Base-by-base conservation (phyloP, 2,797 vertebrate species). In the Stomatorhinus walkeri region DNA sequence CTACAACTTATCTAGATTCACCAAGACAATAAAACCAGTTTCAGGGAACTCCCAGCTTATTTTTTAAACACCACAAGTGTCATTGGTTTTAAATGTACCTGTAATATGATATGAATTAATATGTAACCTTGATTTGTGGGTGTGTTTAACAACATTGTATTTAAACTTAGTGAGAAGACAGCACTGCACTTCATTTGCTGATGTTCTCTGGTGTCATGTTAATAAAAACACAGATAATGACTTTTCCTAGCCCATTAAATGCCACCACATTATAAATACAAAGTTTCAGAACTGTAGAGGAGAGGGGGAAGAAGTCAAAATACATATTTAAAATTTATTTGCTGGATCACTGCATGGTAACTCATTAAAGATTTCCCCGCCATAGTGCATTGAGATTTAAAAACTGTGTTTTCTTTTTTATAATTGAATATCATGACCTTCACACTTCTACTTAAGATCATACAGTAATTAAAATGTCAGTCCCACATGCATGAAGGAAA, bases 201-300 rank as follows among this genome's bases (percentile, higher is more conserved):
- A 7, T n/a, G 36, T 79, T 79, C 36, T 79, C 72, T 79, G 9
- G 5, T 79, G 14, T 19, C 72, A 43, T 79, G 36, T 43, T 79
- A 79, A 79, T 79, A 79, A 19, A 79, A 79, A 79, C 40, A 79
- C 72, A 79, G 36, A 79, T 79, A 79, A 79, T 79, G 7, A 79
- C 36, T 79, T 79, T 43, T 79, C 14, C 14, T n/a, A 79, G 46
- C 24, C 51, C 7, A 85, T 85, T 85, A 48, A 22, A 85, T 48
- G 46, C 8, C 46, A 28, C n/a, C 19, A 85, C 49, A 0, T 43
- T 79, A 84, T 48, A 12, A 85, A 85, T 14, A 51, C 19, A 85
- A 85, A 51, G 24, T 49, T 85, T 12, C 43, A 85, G 24, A 14
- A 36, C 64, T 72, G 28, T 72, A 36, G 16, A 36, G 48, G n/a